Base-by-base conservation (phyloP, 2,797 vertebrate species). In the Tachyglossus aculeatus region DNA sequence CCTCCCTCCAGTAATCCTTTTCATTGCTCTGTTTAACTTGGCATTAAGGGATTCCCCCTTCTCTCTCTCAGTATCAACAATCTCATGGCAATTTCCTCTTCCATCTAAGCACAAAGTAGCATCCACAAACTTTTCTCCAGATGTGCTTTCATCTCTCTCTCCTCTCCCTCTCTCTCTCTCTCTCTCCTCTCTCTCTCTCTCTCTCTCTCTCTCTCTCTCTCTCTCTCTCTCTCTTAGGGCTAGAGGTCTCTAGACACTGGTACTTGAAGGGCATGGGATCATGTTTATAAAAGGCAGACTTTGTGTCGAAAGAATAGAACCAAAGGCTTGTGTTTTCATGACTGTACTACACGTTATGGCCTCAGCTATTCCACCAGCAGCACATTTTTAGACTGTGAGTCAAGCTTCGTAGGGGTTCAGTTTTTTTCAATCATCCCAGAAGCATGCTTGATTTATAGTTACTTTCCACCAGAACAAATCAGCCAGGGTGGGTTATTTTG, bases 371-470 rank as follows among this genome's bases (percentile, higher is more conserved):
- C 71, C 78, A 15, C 41, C 21, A 56, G 84, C 75, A 56, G 84
- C 75, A 47, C 87, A 80, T 89, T 83, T 87, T 88, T 77, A 88
- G 90, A 87, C 85, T 32, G 63, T 90, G 87, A 92, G 78, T 90
- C 89, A 88, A 43, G 37, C 38, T 33, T 44, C 62, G 36, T 1
- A 7, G 70, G 85, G 68, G 19, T 69, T n/a, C n/a, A n/a, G 43
- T 41, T 36, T 32, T 50, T 84, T 68, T 70, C 57, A 74, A 38
- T 44, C 75, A 11, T 21, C 73, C 66, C 82, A 57, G 67, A 77
- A 79, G 54, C 74, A 43, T 0, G 18, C n/a, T 65, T 81, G 86
- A 78, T 85, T 81, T 69, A 58, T 31, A 40, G 71, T 19, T 55
- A 18, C 38, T 73, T 82, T 70, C 77, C 37, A 62, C 48, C 55